These are phyloP conservation scores for Actinia tenebrosa DNA, from an alignment of 64 coral and sea anemone species.

Conservation along the genomic window DNA sequence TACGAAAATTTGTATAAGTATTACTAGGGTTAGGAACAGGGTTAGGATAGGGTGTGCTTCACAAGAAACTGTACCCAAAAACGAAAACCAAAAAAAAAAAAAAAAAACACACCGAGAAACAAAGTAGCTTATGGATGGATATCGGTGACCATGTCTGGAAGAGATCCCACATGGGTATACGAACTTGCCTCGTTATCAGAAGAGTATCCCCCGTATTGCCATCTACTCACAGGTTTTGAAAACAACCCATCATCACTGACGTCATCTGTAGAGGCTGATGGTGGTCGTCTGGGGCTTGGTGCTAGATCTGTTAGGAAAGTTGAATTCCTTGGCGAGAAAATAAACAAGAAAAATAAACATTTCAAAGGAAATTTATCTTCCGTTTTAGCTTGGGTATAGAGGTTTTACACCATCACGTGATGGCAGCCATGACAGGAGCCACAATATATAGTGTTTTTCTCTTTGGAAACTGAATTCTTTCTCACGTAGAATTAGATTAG, in stretches of 20 bases:
- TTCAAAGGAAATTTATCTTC: neutral
- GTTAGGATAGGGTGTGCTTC: no score
- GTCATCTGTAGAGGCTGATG: neutral
- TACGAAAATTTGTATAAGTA: no score
- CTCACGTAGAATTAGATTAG: no score
- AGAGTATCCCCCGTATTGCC: conserved; percentile 2
- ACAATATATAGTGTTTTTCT: no score
- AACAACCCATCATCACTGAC: conserved; percentile 17
- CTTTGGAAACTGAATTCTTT: no score
- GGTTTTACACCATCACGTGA: no score
- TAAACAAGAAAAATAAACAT: neutral
- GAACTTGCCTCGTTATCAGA: conserved; percentile 25
- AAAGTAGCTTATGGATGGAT: neutral
- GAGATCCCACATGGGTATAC: neutral
- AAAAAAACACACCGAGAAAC: no score
- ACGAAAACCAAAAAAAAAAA: neutral
- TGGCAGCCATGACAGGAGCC: no score
- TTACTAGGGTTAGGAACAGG: no score
- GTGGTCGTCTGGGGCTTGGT: neutral
- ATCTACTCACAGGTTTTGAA: neutral
- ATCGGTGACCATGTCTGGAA: neutral
- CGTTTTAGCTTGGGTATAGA: no score
- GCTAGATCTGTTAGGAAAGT: neutral
- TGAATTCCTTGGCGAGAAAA: neutral
- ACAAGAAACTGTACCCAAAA: no score